phyloP scores from a whole-genome alignment of 2,888 invertebrate species.

The Adelphocoris suturalis region DNA sequence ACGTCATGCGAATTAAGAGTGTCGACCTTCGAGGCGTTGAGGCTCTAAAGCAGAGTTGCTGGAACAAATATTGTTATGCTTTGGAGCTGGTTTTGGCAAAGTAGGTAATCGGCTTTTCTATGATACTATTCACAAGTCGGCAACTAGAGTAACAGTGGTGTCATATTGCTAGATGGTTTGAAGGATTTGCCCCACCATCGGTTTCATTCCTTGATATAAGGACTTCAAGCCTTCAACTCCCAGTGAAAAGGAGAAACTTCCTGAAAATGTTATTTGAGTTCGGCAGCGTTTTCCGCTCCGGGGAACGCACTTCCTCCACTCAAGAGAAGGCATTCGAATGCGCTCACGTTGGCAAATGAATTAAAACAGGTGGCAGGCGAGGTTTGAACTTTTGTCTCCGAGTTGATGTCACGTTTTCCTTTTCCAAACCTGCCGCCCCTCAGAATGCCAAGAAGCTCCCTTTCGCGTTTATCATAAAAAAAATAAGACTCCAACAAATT shows the following conservation, averaged over 20 bases:
- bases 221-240: too few relatives aligned
- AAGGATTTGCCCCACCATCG: too few relatives aligned
- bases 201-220: too few relatives aligned
- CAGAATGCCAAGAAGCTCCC: not conserved
- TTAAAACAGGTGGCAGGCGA: constrained; percentile 18
- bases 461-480: not conserved
- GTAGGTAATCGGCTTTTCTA: too few relatives aligned
- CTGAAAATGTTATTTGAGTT: not conserved
- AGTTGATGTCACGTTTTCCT: not conserved
- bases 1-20: too few relatives aligned
- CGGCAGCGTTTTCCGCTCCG: not conserved
- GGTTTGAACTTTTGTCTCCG: not conserved
- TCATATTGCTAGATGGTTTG: too few relatives aligned
- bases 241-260: not conserved
- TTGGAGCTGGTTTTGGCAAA: too few relatives aligned
- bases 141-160: too few relatives aligned
- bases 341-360: not conserved
- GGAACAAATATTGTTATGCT: too few relatives aligned
- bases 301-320: not conserved
- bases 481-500: not conserved
- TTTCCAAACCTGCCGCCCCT: not conserved
- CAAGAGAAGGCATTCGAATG: not conserved
- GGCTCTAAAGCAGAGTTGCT: too few relatives aligned
- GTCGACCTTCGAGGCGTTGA: too few relatives aligned
- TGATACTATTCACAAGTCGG: too few relatives aligned